phyloP scores from a whole-genome alignment of 2,888 invertebrate species.

The Ectemnius continuus region DNA sequence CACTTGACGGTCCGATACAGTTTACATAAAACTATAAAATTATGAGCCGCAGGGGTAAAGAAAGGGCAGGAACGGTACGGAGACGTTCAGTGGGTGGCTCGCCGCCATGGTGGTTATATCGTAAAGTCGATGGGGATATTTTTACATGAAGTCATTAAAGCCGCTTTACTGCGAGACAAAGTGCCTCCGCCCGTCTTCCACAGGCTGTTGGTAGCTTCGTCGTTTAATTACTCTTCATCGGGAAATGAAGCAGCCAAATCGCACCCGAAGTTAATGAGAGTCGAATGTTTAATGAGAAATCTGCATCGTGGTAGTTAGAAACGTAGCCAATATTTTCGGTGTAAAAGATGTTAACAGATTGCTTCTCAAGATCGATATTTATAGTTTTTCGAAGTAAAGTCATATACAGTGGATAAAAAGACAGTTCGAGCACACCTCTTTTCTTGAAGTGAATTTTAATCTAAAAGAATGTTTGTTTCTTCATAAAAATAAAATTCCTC shows the following conservation, averaged over 20 bases:
- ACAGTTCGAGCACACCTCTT: too few relatives aligned
- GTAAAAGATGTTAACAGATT: slow-evolving; percentile 41
- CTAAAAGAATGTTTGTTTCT: too few relatives aligned
- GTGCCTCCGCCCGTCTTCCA: slow-evolving; percentile 48
- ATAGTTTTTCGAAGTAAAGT: too few relatives aligned
- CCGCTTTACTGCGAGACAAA: slow-evolving; percentile 71
- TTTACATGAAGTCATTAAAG: slow-evolving; percentile 75
- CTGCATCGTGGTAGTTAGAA: slow-evolving; percentile 27
- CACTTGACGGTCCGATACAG: slow-evolving; percentile 73
- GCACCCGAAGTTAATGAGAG: slow-evolving; percentile 63
- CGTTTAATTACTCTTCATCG: slow-evolving; percentile 71
- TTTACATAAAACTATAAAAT: slow-evolving; percentile 78
- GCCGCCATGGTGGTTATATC: slow-evolving; percentile 51
- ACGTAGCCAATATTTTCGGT: slow-evolving; percentile 54
- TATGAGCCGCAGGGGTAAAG: slow-evolving; percentile 63
- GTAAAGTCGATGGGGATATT: slow-evolving; percentile 72
- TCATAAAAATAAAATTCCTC: too few relatives aligned
- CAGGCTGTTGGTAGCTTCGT: slow-evolving; percentile 24
- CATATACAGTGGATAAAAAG: too few relatives aligned
- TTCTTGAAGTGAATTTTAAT: too few relatives aligned
- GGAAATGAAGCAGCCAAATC: slow-evolving; percentile 64
- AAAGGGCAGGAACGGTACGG: slow-evolving; percentile 50
- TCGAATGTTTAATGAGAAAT: slow-evolving; percentile 61
- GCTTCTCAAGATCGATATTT: neutral
- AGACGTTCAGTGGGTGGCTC: slow-evolving; percentile 17